phyloP scores from a whole-genome alignment of 1,140 invertebrate species.

The Drosophila guanche region DNA sequence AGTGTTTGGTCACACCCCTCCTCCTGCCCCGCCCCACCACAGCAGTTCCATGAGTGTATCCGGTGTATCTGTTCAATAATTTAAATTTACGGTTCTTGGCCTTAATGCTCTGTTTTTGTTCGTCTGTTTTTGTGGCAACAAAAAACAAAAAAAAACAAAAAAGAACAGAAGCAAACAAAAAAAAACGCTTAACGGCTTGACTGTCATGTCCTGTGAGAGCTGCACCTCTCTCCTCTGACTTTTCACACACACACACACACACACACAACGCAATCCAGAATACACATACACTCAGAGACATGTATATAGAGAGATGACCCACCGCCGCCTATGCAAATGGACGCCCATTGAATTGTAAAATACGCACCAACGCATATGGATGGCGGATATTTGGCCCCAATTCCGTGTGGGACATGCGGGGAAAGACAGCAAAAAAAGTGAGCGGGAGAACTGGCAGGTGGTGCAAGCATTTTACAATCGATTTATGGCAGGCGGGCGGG shows the following conservation, averaged over 20 bases:
- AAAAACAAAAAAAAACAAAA: not conserved
- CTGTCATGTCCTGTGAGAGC: constrained; percentile 46
- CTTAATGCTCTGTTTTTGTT: constrained; percentile 12
- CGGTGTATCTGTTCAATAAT: constrained; percentile 56
- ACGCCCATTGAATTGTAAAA: constrained; percentile 74
- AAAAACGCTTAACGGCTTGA: constrained; percentile 59
- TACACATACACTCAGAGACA: constrained; percentile 11
- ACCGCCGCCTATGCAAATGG: constrained; percentile 63
- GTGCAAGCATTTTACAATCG: constrained; percentile 14
- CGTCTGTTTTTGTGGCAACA: constrained; percentile 32
- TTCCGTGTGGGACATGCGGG: constrained; percentile 10
- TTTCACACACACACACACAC: constrained; percentile 6
- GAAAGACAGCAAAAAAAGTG: not conserved
- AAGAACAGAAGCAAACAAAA: constrained; percentile 40
- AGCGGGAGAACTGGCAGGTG: not conserved
- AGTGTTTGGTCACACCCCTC: constrained; percentile 34
- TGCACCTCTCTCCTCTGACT: not conserved
- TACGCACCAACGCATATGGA: constrained; percentile 65
- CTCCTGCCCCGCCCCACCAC: not conserved
- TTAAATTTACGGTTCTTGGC: constrained; percentile 41
- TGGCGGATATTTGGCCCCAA: not conserved
- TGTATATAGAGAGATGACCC: constrained; percentile 46
- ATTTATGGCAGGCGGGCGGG: not conserved
- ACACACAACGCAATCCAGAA: not conserved
- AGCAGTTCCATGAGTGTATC: not conserved